Conservation (phyloP, 2,888 invertebrate species). For the Patella depressa region DNA sequence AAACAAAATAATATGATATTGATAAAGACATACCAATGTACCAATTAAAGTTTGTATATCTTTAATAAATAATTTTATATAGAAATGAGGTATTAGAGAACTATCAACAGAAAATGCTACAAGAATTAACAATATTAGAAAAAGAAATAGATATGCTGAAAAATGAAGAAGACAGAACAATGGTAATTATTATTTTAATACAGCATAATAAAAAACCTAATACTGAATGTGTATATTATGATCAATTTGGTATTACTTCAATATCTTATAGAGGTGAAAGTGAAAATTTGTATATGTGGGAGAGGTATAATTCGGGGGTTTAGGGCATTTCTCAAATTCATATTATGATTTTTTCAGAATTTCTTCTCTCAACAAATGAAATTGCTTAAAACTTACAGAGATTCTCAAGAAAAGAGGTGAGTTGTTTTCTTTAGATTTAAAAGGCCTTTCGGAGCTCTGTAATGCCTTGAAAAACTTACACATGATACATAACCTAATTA, state of each 20-base stretch:
- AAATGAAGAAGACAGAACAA: conserved; percentile 45
- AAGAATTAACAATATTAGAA: conserved; percentile 45
- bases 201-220: too few species aligned
- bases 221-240: too few species aligned
- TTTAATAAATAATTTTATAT: neutral
- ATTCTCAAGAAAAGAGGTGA: conserved; percentile 44
- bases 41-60: too few species aligned
- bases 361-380: conserved; percentile 43
- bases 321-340: neutral
- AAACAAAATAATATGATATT: too few species aligned
- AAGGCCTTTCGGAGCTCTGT: neutral
- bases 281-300: neutral
- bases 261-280: neutral
- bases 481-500: too few species aligned
- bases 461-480: too few species aligned
- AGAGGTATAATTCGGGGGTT: neutral
- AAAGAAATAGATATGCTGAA: conserved; percentile 42
- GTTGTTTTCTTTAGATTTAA: conserved; percentile 4
- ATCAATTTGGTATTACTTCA: neutral
- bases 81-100: conserved; percentile 29
- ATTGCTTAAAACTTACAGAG: conserved; percentile 34
- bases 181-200: conserved; percentile 32
- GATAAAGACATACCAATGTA: too few species aligned
- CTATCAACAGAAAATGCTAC: conserved; percentile 42
- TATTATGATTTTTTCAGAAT: conserved; percentile 30